A percentile compares a stretch with the other conserved stretches of the same genome.
Evolutionary conservation across 2,113 vertebrate genomes (phyloP).

Genomic region (Malaclemys terrapin): DNA sequence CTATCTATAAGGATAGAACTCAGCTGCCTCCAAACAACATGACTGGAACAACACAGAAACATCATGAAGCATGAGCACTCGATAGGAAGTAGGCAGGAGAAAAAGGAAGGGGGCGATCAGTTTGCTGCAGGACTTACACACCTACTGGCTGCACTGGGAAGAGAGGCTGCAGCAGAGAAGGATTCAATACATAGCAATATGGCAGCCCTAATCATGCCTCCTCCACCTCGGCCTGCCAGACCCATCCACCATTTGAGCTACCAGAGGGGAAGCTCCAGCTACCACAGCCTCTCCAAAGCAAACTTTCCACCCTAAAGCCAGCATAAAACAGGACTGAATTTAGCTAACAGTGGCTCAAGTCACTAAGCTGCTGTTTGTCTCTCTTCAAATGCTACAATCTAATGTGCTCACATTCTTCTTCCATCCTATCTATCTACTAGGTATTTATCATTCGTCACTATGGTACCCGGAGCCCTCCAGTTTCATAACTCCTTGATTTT

Average conservation of each 20-base stretch:
- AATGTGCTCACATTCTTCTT: not conserved
- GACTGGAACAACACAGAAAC: not conserved
- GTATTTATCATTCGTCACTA: not conserved
- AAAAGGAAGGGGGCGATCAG: no score
- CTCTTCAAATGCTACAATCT: not conserved
- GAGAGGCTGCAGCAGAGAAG: not conserved
- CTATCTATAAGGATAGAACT: no score
- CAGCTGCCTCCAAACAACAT: not conserved
- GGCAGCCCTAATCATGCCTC: not conserved
- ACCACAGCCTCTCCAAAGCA: not conserved
- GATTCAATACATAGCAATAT: not conserved
- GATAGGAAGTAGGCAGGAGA: not conserved
- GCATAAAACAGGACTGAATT: not conserved
- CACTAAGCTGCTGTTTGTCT: not conserved
- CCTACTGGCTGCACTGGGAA: no score
- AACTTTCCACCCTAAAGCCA: not conserved
- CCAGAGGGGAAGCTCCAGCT: not conserved
- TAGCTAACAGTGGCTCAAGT: not conserved
- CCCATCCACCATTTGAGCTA: conserved; percentile 4
- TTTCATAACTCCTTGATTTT: not conserved
- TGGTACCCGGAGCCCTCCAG: rapidly evolving
- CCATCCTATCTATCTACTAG: not conserved
- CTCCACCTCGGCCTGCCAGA: not conserved
- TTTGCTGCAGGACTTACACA: not conserved
- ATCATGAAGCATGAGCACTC: not conserved